These are phyloP conservation scores for Choristoneura rosaceana DNA, from an alignment of 2,888 invertebrate species.

Conservation along the genomic window DNA sequence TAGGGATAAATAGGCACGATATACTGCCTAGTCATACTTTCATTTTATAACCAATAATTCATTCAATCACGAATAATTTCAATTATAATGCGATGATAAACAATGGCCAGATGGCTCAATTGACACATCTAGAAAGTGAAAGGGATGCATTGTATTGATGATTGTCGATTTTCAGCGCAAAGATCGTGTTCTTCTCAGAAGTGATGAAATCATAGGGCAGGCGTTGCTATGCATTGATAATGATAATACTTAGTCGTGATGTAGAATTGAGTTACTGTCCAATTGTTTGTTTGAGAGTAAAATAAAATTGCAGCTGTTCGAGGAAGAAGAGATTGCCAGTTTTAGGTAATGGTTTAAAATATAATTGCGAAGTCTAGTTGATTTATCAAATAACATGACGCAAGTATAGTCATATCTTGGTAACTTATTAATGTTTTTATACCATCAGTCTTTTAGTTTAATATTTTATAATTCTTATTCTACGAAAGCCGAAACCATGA, in stretches of 20 bases:
- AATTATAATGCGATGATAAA: conserved; percentile 38
- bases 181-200: conserved; percentile 80
- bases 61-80: conserved; percentile 33
- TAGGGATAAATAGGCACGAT: not conserved
- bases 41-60: conserved; percentile 29
- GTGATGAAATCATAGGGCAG: conserved; percentile 63
- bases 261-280: not conserved
- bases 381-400: too few relatives aligned
- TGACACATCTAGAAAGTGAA: conserved; percentile 77
- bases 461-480: too few relatives aligned
- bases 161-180: conserved; percentile 68
- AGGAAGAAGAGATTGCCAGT: not conserved
- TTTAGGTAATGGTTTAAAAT: too few relatives aligned
- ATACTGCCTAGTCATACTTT: not conserved
- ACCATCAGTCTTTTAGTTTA: too few relatives aligned
- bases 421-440: too few relatives aligned
- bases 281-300: not conserved
- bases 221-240: not conserved
- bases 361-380: too few relatives aligned
- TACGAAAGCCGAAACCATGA: too few relatives aligned
- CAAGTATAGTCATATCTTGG: too few relatives aligned
- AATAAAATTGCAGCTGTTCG: not conserved
- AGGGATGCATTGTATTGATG: conserved; percentile 75
- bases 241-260: not conserved
- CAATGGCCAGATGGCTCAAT: conserved; percentile 62